Conservation (phyloP, 2,888 invertebrate species). For the Nomada fucata region DNA sequence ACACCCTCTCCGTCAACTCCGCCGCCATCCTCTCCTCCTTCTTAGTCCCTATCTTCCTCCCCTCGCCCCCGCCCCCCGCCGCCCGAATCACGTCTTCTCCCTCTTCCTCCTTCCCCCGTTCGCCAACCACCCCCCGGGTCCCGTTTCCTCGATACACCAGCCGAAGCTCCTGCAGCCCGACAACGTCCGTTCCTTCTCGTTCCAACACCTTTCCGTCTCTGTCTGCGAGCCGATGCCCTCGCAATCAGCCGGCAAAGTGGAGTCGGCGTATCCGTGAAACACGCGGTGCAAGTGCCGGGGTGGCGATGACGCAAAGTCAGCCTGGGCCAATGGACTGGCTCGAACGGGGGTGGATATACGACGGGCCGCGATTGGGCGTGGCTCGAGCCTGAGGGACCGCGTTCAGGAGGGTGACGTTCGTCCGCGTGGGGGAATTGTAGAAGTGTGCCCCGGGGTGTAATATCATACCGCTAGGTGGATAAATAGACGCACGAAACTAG, state of each 20-base stretch:
- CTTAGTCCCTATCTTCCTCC: conserved; percentile 8
- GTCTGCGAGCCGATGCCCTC: conserved; percentile 65
- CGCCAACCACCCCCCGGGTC: conserved; percentile 3
- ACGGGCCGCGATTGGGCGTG: conserved; percentile 81
- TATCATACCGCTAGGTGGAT: conserved; percentile 83
- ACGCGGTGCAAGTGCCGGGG: conserved; percentile 73
- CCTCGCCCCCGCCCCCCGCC: background rate
- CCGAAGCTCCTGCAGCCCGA: conserved; percentile 11
- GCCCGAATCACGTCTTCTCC: background rate
- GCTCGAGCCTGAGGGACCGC: conserved; percentile 64
- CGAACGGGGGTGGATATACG: conserved; percentile 68
- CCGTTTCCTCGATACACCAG: conserved; percentile 51
- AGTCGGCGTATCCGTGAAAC: conserved; percentile 69
- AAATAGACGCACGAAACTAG: conserved; percentile 80
- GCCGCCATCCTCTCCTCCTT: conserved; percentile 30
- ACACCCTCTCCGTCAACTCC: conserved; percentile 74
- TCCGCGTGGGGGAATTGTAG: conserved; percentile 67
- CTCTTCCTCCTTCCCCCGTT: conserved; percentile 21
- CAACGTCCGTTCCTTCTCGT: conserved; percentile 10
- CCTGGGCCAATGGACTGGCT: conserved; percentile 83
- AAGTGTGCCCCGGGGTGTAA: conserved; percentile 82
- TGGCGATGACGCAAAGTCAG: conserved; percentile 81
- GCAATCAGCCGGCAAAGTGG: conserved; percentile 67
- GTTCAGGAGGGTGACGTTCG: conserved; percentile 17
- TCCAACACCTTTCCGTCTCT: conserved; percentile 22